phyloP scores from a whole-genome alignment of 1,140 invertebrate genomes.

The Lordiphosa collinella region DNA sequence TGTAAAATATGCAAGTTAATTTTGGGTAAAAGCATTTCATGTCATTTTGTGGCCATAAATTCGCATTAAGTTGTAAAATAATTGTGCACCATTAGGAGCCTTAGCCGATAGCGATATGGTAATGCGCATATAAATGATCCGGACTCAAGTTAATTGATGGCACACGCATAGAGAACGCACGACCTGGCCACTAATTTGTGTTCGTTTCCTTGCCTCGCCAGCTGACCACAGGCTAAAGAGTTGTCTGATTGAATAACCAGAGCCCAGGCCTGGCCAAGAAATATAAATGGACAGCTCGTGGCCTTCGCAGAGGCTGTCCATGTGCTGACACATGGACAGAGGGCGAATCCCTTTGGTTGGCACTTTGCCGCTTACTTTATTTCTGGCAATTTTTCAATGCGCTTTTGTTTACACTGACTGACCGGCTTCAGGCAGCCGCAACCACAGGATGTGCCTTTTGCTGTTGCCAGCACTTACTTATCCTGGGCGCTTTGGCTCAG shows the following conservation, averaged over 20 bases:
- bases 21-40: constrained; percentile 23
- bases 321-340: no score
- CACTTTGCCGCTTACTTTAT: constrained; percentile 53
- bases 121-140: constrained; percentile 29
- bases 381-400: constrained; percentile 70
- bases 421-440: constrained; percentile 20
- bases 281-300: constrained; percentile 5
- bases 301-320: constrained; percentile 3
- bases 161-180: constrained; percentile 11
- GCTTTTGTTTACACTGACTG: constrained; percentile 55
- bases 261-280: neutral
- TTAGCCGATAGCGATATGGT: constrained; percentile 15
- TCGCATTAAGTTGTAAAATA: constrained; percentile 54
- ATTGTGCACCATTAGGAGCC: constrained; percentile 27
- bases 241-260: constrained; percentile 60
- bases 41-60: constrained; percentile 50
- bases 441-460: constrained; percentile 59
- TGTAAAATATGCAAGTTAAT: constrained; percentile 52
- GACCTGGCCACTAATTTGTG: constrained; percentile 44
- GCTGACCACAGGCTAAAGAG: constrained; percentile 44
- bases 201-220: constrained; percentile 23
- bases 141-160: constrained; percentile 40
- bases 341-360: constrained; percentile 24
- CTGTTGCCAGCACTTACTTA: constrained; percentile 40
- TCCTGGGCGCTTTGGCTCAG: constrained; percentile 26